Evolutionary conservation across 2,113 vertebrate species (phyloP).

Genomic region (Pangasianodon gigas): DNA sequence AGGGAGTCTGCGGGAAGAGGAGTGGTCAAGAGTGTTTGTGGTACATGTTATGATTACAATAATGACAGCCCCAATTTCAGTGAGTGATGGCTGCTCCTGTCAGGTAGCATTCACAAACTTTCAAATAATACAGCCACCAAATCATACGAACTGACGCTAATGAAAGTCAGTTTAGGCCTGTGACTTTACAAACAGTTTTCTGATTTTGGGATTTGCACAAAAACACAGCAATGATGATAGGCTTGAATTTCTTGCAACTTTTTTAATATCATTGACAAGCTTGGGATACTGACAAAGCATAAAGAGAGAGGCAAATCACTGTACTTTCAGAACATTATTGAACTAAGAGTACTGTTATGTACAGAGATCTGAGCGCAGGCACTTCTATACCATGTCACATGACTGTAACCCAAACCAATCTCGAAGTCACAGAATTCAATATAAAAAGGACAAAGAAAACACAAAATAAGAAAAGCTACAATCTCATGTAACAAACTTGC

Average conservation of each 20-base stretch:
- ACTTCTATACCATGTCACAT: conserved; percentile 46
- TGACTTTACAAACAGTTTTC: background rate
- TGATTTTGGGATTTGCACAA: background rate
- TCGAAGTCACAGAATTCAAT: conserved; percentile 11
- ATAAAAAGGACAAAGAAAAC: conserved; percentile 4
- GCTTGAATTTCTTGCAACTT: background rate
- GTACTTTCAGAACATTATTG: conserved; percentile 31
- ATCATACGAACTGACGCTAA: background rate
- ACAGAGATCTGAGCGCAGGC: conserved; percentile 48
- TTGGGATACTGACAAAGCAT: conserved; percentile 53
- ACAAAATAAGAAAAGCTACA: background rate
- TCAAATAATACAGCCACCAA: background rate
- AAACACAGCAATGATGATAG: background rate
- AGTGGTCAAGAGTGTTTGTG: no score
- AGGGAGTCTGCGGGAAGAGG: no score
- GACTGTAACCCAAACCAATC: background rate
- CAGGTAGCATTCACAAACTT: background rate
- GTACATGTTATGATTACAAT: no score
- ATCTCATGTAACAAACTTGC: background rate
- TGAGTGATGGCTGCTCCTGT: background rate
- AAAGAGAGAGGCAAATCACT: conserved; percentile 51
- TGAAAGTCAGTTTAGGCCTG: background rate
- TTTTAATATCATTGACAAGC: conserved; percentile 53
- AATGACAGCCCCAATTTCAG: background rate
- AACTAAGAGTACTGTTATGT: conserved; percentile 35